These are phyloP conservation scores for Sceloporus tristichus DNA, from an alignment of 2,113 vertebrate species.

Conservation along the genomic window DNA sequence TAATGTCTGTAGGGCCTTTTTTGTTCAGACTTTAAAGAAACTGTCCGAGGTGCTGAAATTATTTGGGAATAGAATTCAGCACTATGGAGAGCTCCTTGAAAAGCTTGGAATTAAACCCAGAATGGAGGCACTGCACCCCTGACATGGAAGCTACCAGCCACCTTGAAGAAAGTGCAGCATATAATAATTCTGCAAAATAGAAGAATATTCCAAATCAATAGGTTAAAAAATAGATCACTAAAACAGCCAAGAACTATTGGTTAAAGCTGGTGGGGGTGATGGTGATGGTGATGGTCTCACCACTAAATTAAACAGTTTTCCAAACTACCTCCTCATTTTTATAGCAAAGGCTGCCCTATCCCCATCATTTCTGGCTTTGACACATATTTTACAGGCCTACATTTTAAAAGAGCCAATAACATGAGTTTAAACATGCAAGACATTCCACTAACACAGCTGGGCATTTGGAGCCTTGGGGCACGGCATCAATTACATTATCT, in stretches of 20 bases:
- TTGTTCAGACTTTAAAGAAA: no score
- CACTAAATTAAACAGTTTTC: slow-evolving; percentile 51
- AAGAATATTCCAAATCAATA: neutral
- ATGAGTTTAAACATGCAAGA: slow-evolving; percentile 74
- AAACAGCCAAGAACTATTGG: neutral
- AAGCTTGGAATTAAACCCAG: no score
- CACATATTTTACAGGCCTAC: slow-evolving; percentile 75
- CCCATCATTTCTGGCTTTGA: slow-evolving; percentile 59
- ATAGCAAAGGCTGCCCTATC: slow-evolving; percentile 40
- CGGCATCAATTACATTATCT: slow-evolving; percentile 75
- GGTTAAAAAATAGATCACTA: neutral
- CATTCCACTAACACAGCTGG: slow-evolving; percentile 68
- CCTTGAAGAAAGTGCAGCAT: neutral
- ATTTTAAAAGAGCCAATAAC: slow-evolving; percentile 75
- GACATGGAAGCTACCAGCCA: no score
- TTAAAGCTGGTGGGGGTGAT: neutral
- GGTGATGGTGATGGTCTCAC: neutral
- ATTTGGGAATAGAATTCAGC: no score
- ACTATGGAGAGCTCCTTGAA: no score
- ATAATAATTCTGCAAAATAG: neutral
- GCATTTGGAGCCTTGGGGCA: slow-evolving; percentile 69
- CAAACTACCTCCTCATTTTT: slow-evolving; percentile 37
- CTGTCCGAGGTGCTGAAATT: no score
- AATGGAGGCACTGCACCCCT: no score
- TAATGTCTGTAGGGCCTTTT: no score